Evolutionary conservation across 2,113 vertebrate species (phyloP).

Genomic region (Pterocles gutturalis): DNA sequence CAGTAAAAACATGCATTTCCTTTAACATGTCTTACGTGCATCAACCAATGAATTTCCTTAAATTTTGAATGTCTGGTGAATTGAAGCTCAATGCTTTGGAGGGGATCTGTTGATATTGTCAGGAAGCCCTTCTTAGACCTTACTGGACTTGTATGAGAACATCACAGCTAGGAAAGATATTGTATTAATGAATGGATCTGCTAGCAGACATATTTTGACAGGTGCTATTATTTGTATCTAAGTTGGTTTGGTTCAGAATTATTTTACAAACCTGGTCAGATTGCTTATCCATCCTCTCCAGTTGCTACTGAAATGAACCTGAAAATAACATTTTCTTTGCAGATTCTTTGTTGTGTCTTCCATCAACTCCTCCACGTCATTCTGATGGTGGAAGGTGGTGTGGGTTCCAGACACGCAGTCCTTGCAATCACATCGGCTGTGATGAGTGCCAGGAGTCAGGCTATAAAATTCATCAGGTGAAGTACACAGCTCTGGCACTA

Average conservation of each 20-base stretch:
- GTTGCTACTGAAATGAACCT: background rate
- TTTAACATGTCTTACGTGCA: background rate
- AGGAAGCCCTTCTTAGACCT: background rate
- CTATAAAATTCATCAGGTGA: constrained; percentile 91
- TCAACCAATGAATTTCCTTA: background rate
- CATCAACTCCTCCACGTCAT: constrained; percentile 83
- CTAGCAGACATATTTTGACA: background rate
- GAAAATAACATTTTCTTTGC: background rate
- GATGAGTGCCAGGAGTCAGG: constrained; percentile 77
- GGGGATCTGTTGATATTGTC: background rate
- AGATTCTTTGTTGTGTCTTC: constrained; percentile 83
- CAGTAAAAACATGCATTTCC: background rate
- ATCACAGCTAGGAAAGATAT: background rate
- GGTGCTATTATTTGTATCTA: background rate
- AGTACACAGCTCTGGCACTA: background rate
- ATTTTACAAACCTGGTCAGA: background rate
- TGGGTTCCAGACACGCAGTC: constrained; percentile 23
- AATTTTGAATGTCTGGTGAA: background rate
- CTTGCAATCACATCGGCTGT: constrained; percentile 70
- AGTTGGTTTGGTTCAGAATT: background rate
- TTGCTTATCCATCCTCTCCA: background rate
- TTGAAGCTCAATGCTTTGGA: background rate
- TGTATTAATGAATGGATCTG: background rate
- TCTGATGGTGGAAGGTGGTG: constrained; percentile 83
- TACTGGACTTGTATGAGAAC: background rate